A percentile compares a stretch with the other conserved stretches of the same genome.
Conservation (phyloP, 2,888 invertebrate genomes). For the Drosophila kuntzei region DNA sequence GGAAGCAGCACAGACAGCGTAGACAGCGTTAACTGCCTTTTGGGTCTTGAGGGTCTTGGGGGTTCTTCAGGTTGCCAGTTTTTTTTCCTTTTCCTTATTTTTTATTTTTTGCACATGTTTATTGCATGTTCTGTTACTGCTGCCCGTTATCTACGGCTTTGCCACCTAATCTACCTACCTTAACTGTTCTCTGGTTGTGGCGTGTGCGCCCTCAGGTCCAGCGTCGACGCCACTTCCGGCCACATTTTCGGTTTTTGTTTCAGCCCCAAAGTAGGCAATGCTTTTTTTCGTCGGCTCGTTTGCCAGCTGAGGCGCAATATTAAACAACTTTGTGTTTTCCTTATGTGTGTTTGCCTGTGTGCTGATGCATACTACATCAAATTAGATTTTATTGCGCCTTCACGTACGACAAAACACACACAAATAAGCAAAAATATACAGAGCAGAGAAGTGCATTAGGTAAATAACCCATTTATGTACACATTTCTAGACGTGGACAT, state of each 20-base stretch:
- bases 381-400: constrained; percentile 70
- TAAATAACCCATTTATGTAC: constrained; percentile 5
- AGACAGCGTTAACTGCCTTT: constrained; percentile 34
- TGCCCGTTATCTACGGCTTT: constrained; percentile 58
- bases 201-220: constrained; percentile 28
- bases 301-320: constrained; percentile 43
- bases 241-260: constrained; percentile 60
- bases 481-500: not conserved
- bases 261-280: constrained; percentile 69
- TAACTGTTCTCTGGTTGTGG: constrained; percentile 42
- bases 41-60: constrained; percentile 19
- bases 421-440: constrained; percentile 11
- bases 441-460: constrained; percentile 14
- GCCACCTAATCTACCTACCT: constrained; percentile 55
- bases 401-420: constrained; percentile 51
- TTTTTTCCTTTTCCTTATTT: not conserved
- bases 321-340: constrained; percentile 45
- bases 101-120: constrained; percentile 58
- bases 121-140: constrained; percentile 66
- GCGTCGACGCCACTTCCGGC: constrained; percentile 65
- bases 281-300: constrained; percentile 31
- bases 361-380: constrained; percentile 56
- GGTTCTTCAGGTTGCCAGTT: constrained; percentile 5
- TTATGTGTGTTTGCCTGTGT: constrained; percentile 15
- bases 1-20: constrained; percentile 32